Evolutionary conservation across 2,888 invertebrate species (phyloP).

Genomic region (Meiosimyza decipiens): DNA sequence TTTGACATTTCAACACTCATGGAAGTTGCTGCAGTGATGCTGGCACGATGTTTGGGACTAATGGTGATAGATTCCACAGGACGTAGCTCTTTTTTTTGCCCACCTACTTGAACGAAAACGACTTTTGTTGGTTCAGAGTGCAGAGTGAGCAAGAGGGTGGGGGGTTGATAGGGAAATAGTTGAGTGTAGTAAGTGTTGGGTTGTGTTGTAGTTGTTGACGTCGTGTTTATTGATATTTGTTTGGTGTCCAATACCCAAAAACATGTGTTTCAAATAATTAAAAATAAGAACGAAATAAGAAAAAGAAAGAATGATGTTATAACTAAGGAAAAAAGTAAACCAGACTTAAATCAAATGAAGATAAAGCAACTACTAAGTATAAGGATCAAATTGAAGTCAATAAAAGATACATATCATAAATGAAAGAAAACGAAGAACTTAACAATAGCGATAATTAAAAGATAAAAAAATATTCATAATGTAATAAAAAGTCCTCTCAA

Average conservation of each 20-base stretch:
- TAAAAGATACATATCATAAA: no score
- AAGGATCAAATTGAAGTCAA: no score
- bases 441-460: slow-evolving; percentile 12
- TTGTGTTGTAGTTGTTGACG: slow-evolving; percentile 32
- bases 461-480: slow-evolving; percentile 13
- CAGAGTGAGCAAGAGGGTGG: slow-evolving; percentile 29
- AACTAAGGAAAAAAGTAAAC: no score
- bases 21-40: slow-evolving; percentile 59
- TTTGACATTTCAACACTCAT: slow-evolving; percentile 55
- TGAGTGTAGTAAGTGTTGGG: slow-evolving; percentile 23
- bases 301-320: slow-evolving; percentile 48
- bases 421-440: no score
- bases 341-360: no score
- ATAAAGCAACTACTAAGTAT: no score
- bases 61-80: slow-evolving; percentile 63
- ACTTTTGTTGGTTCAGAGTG: slow-evolving; percentile 51
- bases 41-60: slow-evolving; percentile 69
- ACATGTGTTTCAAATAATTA: slow-evolving; percentile 40
- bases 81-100: slow-evolving; percentile 65
- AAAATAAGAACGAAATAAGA: slow-evolving; percentile 52
- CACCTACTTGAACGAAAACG: slow-evolving; percentile 68
- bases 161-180: slow-evolving; percentile 45
- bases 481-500: neutral
- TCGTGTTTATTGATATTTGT: slow-evolving; percentile 10
- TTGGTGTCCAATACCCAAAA: slow-evolving; percentile 37